Base-by-base conservation (phyloP, 2,797 vertebrate species). In the Fratercula arctica region DNA sequence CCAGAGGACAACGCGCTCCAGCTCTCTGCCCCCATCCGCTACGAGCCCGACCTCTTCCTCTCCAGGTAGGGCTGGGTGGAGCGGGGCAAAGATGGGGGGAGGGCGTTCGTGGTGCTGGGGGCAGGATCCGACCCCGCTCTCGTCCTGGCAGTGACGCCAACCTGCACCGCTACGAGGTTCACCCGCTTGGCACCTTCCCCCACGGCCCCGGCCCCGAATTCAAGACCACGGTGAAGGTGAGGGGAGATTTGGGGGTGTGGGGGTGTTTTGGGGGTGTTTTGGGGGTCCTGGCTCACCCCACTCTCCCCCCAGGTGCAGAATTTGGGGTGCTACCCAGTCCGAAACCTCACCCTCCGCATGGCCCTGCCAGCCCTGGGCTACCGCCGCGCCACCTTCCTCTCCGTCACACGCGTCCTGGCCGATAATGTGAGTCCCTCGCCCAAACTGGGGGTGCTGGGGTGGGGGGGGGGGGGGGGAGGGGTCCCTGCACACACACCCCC, bases 151-250 rank as follows among this genome's bases (percentile, higher is more conserved):
- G 99, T 50, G 98, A 99, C 64, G 98, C 99, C 72, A 99, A 98
- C 85, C 96, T 99, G 94, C 99, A 99, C 94, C 98, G 98, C 77
- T 99, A 99, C 1, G 99, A 99, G 96, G 98, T 99, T 57, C 99
- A 99, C 33, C 98, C 99, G 2, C 98, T 98, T 6, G 97, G 98
- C 74, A 97, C 98, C 10, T 97, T 98, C 54, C 98, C 98, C 24
- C 98, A 98, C 63, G 98, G 98, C 21, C 98, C 98, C 15, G 99
- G 98, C 50, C 99, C 99, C 0, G 99, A 99, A 94, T 99, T 99
- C 96, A 97, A 98, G 97, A 99, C 99, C 41, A 98, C 97, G 26
- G 96, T 99, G 91, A 98, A 96, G 99, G 99, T 99, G 97, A 94
- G 46, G 31, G 46, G 31, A 17, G 14, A 26, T 5, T 7, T 2